A percentile compares a stretch with the other conserved stretches of the same genome.
phyloP scores from a whole-genome alignment of 2,113 vertebrate species.

The Platycercus adscitus region DNA sequence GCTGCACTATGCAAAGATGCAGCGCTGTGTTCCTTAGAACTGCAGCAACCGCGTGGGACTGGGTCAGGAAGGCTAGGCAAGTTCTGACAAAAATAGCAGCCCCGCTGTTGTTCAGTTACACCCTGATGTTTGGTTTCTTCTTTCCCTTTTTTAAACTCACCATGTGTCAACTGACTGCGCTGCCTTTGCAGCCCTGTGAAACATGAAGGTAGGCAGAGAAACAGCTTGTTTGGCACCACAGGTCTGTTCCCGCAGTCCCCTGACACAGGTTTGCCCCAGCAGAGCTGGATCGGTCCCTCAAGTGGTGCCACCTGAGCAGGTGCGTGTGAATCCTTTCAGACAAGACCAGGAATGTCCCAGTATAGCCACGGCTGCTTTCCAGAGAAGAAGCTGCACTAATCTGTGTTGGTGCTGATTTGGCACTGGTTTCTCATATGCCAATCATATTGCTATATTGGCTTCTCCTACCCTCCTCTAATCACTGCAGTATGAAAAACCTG shows the following conservation, averaged over 20 bases:
- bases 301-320: neutral
- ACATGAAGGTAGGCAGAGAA: neutral
- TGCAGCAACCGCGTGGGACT: neutral
- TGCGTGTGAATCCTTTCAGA: neutral
- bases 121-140: neutral
- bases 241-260: neutral
- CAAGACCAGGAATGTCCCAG: neutral
- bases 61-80: neutral
- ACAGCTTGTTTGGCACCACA: neutral
- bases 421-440: neutral
- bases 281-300: neutral
- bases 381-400: neutral
- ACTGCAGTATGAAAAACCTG: neutral
- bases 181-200: neutral
- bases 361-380: neutral
- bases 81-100: neutral
- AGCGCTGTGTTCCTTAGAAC: neutral
- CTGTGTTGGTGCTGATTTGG: neutral
- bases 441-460: neutral
- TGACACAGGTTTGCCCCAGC: rapidly evolving
- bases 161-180: neutral
- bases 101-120: neutral
- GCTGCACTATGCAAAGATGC: neutral
- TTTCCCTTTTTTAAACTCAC: neutral
- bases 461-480: neutral